Evolutionary conservation across 2,888 invertebrate species (phyloP), one percentile per base, ranked within the genome.

Genomic region (Phania funesta): DNA sequence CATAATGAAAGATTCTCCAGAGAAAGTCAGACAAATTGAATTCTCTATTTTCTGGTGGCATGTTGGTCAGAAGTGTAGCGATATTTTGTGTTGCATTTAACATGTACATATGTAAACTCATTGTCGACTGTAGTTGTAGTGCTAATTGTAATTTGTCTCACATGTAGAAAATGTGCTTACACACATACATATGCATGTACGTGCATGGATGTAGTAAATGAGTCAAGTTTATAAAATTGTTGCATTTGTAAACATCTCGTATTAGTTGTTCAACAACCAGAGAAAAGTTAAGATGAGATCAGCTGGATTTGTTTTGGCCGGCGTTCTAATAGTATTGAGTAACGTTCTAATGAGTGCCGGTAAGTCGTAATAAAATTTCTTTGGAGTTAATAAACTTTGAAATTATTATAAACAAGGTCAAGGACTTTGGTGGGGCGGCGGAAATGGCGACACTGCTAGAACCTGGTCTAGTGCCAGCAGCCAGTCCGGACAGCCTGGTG

Each of bases 341-440:
- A 65, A 79, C 70, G 44, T 70, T 78, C 64, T 24, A 79, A 82
- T 82, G 82, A 74, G 64, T 75, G 24, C 65, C 58, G 78, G 82
- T 82, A 79, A 75, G 75, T 38, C 82, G 82, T 68, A 82, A 73
- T 65, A 32, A 56, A 44, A 44, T 16, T 16, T 44, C 35, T 46
- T 20, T 35, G 35, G 5, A 22, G 46, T 46, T 22, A 29, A 2
- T 46, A 46, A 18, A 38, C 11, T 32, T n/a, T n/a, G n/a, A n/a
- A n/a, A n/a, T n/a, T n/a, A n/a, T n/a, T n/a, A n/a, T n/a, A n/a
- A 78, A 38, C 78, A 78, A 65, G 78, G 78, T 65, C 78, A 75
- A 70, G 65, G 68, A 20, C 52, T 64, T 26, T 78, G 71, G 71
- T 46, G 54, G 9, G 74, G 71, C 4, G 65, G 74, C 4, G 44